Evolutionary conservation across 2,888 invertebrate genomes (phyloP).

Genomic region (Halocaridina rubra): DNA sequence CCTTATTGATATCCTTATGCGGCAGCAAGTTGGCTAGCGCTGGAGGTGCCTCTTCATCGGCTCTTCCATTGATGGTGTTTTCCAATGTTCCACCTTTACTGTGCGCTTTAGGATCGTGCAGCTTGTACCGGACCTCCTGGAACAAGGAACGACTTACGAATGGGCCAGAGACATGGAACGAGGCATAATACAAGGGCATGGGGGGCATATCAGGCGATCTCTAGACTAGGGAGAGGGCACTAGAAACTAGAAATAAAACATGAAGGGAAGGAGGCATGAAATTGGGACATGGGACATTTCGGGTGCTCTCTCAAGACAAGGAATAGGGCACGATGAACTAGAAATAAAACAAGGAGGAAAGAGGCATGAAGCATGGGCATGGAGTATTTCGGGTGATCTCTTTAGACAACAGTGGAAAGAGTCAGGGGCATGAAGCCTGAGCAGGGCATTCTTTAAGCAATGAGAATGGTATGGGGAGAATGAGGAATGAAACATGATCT

Average conservation of each 20-base stretch:
- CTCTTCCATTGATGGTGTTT: conserved; percentile 85
- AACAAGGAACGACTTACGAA: conserved; percentile 67
- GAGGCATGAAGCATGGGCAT: too few relatives aligned
- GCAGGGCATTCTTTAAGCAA: too few relatives aligned
- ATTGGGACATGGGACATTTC: background rate
- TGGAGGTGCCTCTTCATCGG: conserved; percentile 64
- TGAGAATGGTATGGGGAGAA: too few relatives aligned
- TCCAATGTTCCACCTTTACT: conserved; percentile 92
- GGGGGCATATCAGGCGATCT: too few relatives aligned
- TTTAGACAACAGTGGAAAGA: too few relatives aligned
- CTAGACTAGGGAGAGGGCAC: background rate
- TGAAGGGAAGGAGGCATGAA: background rate
- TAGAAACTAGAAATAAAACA: background rate
- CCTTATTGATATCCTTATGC: conserved; percentile 58
- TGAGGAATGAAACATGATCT: too few relatives aligned
- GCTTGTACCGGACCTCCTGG: conserved; percentile 96
- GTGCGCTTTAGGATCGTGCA: conserved; percentile 92
- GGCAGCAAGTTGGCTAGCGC: conserved; percentile 42
- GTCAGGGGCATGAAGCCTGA: too few relatives aligned
- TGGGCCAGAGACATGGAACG: conserved; percentile 14
- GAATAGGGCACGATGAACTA: background rate
- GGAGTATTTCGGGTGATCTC: too few relatives aligned
- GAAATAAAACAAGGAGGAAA: too few relatives aligned
- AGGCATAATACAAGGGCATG: background rate
- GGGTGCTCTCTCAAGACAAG: background rate